phyloP scores from a whole-genome alignment of 1,140 invertebrate genomes.

The Platorchestia sp. region DNA sequence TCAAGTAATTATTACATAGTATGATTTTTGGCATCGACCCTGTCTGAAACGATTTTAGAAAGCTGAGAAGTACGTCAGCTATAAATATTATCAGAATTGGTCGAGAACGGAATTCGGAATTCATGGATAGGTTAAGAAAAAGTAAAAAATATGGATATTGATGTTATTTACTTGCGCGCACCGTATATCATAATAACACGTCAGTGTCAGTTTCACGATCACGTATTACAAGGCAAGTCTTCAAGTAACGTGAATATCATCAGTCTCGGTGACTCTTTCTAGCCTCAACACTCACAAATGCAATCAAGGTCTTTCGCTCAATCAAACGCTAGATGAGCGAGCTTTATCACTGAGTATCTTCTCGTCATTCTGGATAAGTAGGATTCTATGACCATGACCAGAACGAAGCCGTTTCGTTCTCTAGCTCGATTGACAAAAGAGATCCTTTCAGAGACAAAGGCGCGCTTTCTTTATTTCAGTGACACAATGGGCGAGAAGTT shows the following conservation, averaged over 20 bases:
- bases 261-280: not conserved
- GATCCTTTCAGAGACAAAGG: not conserved
- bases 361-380: not conserved
- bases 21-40: too few species aligned
- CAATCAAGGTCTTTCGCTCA: not conserved
- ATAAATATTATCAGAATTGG: not conserved
- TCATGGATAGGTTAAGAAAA: not conserved
- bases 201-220: not conserved
- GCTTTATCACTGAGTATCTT: not conserved
- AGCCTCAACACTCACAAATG: not conserved
- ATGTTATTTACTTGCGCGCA: not conserved
- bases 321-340: not conserved
- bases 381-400: slow-evolving; percentile 19
- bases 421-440: not conserved
- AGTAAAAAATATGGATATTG: not conserved
- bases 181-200: not conserved
- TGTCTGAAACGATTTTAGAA: too few species aligned
- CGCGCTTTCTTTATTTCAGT: not conserved
- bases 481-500: not conserved
- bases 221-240: not conserved
- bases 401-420: not conserved
- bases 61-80: not conserved
- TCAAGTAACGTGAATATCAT: not conserved
- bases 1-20: too few species aligned
- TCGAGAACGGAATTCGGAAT: not conserved